Evolutionary conservation across 2,888 invertebrate genomes (phyloP), one percentile per base, ranked within the genome.

Genomic region (Calameuta idolon): DNA sequence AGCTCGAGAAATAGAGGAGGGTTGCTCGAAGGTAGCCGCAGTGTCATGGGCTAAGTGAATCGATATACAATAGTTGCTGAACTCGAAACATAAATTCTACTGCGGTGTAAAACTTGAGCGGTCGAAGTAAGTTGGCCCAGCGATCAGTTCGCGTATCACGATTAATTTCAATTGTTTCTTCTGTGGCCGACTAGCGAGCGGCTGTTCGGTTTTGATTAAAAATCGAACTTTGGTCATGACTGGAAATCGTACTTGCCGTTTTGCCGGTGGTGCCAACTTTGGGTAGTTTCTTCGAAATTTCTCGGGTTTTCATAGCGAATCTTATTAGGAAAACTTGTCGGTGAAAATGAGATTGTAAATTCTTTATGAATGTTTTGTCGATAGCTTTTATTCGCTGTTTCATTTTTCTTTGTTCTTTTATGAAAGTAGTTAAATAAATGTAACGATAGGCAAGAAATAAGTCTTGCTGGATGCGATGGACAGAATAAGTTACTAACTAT

Each of bases 61-160:
- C 80, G 81, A 83, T 81, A 79, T 79, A 83, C 80, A 83, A 83
- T 83, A 82, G 82, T 82, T 79, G 34, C 79, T 69, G 69, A 83
- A 83, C 83, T 83, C 69, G 68, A 77, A 77, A 83, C 81, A 83
- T 84, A 83, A 83, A 84, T 84, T 83, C 81, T 40, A 68, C 33
- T n/a, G 55, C 15, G 74, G 55, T 55, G 55, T 55, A 55, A 77
- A 77, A 77, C 75, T 75, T 75, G 37, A 75, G 11, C 34, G 34
- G 69, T 34, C 15, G 40, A n/a, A 34, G 69, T 12, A 34, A 30
- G 33, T 23, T 23, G 33, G 34, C n/a, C 69, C 55, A 55, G 73
- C 73, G 34, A 68, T 76, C 55, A 71, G 71, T 55, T 55, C 23
- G 30, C 69, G 69, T 77, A 33, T 34, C 34, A 12, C 37, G 69